Percentiles rank a stretch among this genome's conserved stretches.
phyloP scores from a whole-genome alignment of 2,888 invertebrate species.

The Caradrina kadenii region DNA sequence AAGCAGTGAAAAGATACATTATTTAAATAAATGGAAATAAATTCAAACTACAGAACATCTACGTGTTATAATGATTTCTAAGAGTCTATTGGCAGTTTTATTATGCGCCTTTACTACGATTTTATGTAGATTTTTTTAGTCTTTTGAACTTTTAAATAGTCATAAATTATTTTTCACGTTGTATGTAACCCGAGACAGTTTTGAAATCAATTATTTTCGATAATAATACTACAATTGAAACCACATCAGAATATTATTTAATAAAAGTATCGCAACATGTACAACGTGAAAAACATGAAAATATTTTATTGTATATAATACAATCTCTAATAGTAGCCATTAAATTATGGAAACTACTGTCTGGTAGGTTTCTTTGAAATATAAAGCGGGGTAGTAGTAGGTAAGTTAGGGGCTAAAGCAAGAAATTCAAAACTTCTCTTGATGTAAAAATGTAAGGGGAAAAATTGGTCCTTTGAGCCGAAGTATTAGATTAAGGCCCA shows the following conservation, averaged over 20 bases:
- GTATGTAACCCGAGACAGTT: neutral
- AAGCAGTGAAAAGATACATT: conserved; percentile 79
- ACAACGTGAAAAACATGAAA: neutral
- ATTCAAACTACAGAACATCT: conserved; percentile 26
- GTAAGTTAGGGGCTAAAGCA: neutral
- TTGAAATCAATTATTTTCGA: neutral
- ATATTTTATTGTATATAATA: neutral
- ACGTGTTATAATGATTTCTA: conserved; percentile 4
- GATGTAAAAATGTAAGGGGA: no score
- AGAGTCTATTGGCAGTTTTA: neutral
- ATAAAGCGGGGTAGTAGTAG: neutral
- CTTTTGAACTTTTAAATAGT: neutral
- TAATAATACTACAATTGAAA: neutral
- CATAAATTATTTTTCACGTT: neutral
- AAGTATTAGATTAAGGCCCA: neutral
- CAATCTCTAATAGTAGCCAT: no score
- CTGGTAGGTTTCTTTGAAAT: conserved; percentile 19
- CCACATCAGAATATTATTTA: neutral
- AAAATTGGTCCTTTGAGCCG: conserved; percentile 17
- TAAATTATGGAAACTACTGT: neutral
- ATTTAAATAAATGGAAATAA: conserved; percentile 47
- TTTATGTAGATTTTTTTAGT: neutral
- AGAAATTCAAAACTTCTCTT: neutral
- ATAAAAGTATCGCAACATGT: neutral
- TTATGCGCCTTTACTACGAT: neutral